phyloP scores from a whole-genome alignment of 2,113 vertebrate genomes.

The Vombatus ursinus region DNA sequence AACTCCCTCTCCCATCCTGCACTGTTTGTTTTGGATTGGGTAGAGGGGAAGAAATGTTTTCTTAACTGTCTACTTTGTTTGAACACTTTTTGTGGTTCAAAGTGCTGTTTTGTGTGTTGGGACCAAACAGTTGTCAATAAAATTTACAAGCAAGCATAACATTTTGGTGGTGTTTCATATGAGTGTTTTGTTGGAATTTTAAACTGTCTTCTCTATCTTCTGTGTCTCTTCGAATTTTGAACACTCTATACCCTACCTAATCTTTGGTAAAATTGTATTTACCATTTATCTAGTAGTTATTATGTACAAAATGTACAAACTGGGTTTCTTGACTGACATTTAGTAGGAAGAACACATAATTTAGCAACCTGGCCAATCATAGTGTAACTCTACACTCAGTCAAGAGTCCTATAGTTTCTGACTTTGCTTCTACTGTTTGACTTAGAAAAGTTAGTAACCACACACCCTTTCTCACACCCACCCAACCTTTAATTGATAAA shows the following conservation, averaged over 20 bases:
- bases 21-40: slow-evolving; percentile 76
- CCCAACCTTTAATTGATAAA: background rate
- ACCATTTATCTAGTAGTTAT: background rate
- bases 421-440: background rate
- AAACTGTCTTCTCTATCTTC: background rate
- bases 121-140: slow-evolving; percentile 97
- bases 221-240: background rate
- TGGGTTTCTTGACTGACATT: background rate
- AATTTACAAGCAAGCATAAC: slow-evolving; percentile 94
- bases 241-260: background rate
- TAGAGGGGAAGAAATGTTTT: slow-evolving; percentile 73
- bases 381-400: background rate
- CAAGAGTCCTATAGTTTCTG: background rate
- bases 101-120: slow-evolving; percentile 91
- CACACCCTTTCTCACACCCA: background rate
- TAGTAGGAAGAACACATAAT: background rate
- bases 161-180: background rate
- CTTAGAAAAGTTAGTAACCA: background rate
- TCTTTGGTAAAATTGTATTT: background rate
- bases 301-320: background rate
- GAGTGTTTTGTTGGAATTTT: slow-evolving; percentile 1
- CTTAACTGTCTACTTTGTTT: slow-evolving; percentile 83
- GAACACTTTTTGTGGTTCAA: slow-evolving; percentile 85
- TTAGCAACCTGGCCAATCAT: background rate
- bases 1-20: slow-evolving; percentile 76